phyloP scores from a whole-genome alignment of 1,140 invertebrate species.

The Drosophila fuyamai region DNA sequence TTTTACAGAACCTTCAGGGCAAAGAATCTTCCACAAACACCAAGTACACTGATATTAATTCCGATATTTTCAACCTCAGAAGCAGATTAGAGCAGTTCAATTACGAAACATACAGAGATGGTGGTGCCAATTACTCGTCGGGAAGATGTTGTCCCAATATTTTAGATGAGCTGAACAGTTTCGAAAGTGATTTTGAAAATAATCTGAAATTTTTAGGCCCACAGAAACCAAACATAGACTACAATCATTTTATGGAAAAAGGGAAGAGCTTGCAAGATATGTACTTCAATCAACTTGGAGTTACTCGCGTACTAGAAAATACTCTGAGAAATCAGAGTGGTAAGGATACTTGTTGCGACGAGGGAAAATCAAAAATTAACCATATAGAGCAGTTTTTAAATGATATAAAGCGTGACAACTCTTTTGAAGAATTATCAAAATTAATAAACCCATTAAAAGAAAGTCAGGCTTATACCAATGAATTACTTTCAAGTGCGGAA shows the following conservation, averaged over 20 bases:
- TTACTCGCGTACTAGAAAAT: background rate
- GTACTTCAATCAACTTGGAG: background rate
- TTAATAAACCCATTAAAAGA: background rate
- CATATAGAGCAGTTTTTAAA: background rate
- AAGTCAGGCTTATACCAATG: background rate
- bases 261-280: background rate
- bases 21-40: background rate
- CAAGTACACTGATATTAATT: background rate
- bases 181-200: background rate
- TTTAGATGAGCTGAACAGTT: background rate
- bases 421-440: background rate
- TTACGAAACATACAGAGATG: background rate
- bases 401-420: background rate
- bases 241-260: background rate
- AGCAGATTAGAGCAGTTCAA: conserved; percentile 27
- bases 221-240: background rate
- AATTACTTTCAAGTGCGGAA: background rate
- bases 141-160: conserved; percentile 36
- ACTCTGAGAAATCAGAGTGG: too few species aligned
- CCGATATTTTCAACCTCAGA: conserved; percentile 33
- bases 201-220: background rate
- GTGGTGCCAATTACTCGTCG: background rate
- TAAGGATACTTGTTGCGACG: background rate
- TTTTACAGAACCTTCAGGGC: conserved; percentile 16
- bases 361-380: background rate